A percentile compares a stretch with the other conserved stretches of the same genome.
Evolutionary conservation across 2,113 vertebrate genomes (phyloP).

Genomic region (Sinocyclocheilus anophthalmus): DNA sequence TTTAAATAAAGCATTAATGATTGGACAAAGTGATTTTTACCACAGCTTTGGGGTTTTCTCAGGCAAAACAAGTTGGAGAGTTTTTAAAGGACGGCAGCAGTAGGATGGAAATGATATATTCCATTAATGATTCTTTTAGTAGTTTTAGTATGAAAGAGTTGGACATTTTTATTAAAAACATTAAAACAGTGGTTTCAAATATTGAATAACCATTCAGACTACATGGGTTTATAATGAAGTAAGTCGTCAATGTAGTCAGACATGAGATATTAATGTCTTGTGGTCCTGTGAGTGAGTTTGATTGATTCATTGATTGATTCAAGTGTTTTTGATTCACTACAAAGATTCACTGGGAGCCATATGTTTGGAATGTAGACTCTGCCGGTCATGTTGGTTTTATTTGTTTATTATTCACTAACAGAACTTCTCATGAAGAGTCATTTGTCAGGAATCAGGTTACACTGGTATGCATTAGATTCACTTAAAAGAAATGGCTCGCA

Average conservation of each 20-base stretch:
- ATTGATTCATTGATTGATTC: too few relatives aligned
- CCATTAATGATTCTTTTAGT: background rate
- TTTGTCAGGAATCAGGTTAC: background rate
- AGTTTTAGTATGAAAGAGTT: too few relatives aligned
- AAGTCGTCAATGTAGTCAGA: too few relatives aligned
- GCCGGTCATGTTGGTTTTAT: too few relatives aligned
- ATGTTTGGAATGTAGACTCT: too few relatives aligned
- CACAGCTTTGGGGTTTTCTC: background rate
- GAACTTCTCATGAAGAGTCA: background rate
- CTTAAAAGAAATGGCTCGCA: background rate
- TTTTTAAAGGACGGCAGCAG: background rate
- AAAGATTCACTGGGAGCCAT: too few relatives aligned
- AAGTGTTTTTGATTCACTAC: background rate
- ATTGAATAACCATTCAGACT: too few relatives aligned
- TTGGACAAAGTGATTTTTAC: background rate
- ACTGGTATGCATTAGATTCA: background rate
- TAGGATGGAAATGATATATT: background rate
- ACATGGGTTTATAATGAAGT: too few relatives aligned
- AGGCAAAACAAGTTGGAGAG: background rate
- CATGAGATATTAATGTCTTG: too few relatives aligned
- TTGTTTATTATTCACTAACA: background rate
- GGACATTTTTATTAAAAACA: too few relatives aligned
- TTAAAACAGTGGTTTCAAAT: too few relatives aligned
- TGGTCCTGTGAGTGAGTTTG: background rate
- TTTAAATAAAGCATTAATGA: slow-evolving; percentile 2